Conservation (phyloP, 2,113 vertebrate species). For the Xiphias gladius region DNA sequence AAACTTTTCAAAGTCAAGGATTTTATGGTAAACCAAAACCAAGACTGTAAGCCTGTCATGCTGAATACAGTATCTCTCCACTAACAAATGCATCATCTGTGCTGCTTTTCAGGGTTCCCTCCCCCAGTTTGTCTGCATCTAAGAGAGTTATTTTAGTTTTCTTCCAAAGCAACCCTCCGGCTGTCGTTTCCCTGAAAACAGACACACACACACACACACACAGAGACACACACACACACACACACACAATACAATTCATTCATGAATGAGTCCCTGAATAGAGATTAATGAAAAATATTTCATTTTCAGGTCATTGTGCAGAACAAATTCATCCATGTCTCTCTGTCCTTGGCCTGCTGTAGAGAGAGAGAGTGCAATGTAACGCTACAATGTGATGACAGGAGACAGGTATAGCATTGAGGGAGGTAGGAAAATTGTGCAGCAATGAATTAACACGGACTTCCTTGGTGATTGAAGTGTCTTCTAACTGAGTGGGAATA, state of each 20-base stretch:
- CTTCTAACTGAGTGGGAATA: background rate
- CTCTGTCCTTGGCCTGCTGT: slow-evolving; percentile 1
- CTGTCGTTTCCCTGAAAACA: slow-evolving; percentile 22
- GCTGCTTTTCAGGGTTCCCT: background rate
- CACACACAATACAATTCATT: background rate
- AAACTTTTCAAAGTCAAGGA: slow-evolving; percentile 34
- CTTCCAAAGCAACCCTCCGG: background rate
- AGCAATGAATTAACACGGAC: background rate
- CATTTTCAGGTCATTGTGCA: slow-evolving; percentile 29
- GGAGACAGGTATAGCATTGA: background rate
- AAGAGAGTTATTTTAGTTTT: slow-evolving; percentile 7
- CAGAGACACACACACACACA: background rate
- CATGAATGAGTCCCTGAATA: slow-evolving; percentile 1
- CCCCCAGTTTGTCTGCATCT: slow-evolving; percentile 7
- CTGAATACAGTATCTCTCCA: background rate
- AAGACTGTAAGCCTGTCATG: background rate
- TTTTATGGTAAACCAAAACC: background rate
- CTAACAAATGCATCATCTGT: slow-evolving; percentile 13
- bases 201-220: too few species aligned
- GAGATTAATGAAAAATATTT: slow-evolving; percentile 4
- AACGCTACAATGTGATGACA: background rate
- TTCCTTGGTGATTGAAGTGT: too few species aligned
- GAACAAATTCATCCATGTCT: slow-evolving; percentile 27
- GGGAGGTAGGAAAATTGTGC: background rate
- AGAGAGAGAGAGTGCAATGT: background rate